Conservation (phyloP, 1,140 invertebrate species). For the Nasonia vitripennis region DNA sequence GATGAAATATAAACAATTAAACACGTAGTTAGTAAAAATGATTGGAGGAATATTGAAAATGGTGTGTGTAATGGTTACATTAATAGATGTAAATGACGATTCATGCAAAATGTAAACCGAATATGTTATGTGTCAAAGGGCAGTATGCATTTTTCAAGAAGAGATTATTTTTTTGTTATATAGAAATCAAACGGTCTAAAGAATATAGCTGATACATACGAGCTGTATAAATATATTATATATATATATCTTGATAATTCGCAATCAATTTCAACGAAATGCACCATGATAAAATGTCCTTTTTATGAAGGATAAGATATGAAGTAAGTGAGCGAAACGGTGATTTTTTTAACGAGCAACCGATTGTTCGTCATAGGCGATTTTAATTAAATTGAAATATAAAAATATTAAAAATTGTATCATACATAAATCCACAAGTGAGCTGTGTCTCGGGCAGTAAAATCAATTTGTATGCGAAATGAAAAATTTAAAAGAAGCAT, state of each 20-base stretch:
- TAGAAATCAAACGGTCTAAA: conserved; percentile 55
- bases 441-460: conserved; percentile 48
- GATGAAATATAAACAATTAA: conserved; percentile 67
- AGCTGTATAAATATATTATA: conserved; percentile 31
- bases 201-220: conserved; percentile 47
- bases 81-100: conserved; percentile 58
- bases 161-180: conserved; percentile 57
- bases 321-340: conserved; percentile 38
- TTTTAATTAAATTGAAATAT: conserved; percentile 48
- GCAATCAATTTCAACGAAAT: conserved; percentile 55
- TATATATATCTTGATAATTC: conserved; percentile 49
- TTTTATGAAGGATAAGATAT: conserved; percentile 46
- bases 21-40: conserved; percentile 61
- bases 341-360: conserved; percentile 47
- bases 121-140: conserved; percentile 54
- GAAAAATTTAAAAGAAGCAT: conserved; percentile 43
- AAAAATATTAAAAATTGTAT: conserved; percentile 51
- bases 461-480: conserved; percentile 51
- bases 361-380: conserved; percentile 48
- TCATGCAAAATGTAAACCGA: conserved; percentile 50
- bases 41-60: conserved; percentile 59
- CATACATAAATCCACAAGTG: conserved; percentile 49
- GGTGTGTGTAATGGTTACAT: conserved; percentile 61
- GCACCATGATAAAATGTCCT: conserved; percentile 46
- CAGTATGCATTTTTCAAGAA: conserved; percentile 53